A percentile compares a stretch with the other conserved stretches of the same genome.
Evolutionary conservation across 2,113 vertebrate species (phyloP).

Genomic region (Thymallus thymallus): DNA sequence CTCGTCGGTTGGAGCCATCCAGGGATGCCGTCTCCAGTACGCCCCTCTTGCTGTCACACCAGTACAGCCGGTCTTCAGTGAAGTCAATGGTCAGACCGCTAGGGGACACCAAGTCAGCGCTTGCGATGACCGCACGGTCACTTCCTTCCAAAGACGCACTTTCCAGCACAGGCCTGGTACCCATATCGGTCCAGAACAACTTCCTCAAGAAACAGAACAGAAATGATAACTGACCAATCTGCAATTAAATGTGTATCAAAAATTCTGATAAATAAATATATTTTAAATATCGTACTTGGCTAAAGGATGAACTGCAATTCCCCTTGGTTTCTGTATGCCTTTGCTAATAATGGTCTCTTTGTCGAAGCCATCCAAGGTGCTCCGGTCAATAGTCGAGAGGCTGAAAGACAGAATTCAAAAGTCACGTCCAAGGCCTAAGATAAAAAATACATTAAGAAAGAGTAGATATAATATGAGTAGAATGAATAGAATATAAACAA

Average conservation of each 20-base stretch:
- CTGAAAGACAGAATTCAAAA: conserved; percentile 66
- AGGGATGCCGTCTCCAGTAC: conserved; percentile 81
- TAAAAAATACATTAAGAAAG: neutral
- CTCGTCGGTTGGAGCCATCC: conserved; percentile 83
- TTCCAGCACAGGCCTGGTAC: conserved; percentile 77
- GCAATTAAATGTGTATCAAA: neutral
- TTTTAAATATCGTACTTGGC: conserved; percentile 76
- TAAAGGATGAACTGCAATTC: conserved; percentile 84
- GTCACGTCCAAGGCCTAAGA: neutral
- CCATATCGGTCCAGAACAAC: conserved; percentile 91
- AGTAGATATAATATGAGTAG: no score
- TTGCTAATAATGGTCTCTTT: conserved; percentile 74
- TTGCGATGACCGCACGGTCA: conserved; percentile 70
- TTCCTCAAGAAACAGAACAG: conserved; percentile 79
- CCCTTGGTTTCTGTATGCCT: conserved; percentile 79
- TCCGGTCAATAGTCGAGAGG: conserved; percentile 77
- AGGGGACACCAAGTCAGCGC: conserved; percentile 76
- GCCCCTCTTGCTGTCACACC: conserved; percentile 82
- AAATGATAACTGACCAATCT: conserved; percentile 15
- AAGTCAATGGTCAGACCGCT: conserved; percentile 87
- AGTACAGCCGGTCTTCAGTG: conserved; percentile 79
- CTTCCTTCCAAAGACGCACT: conserved; percentile 81
- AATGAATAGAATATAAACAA: no score
- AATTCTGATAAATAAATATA: neutral
- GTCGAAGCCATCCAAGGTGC: conserved; percentile 76